These are phyloP conservation scores for Crotalus horridus DNA, from an alignment of 2,113 vertebrate species.

Conservation along the genomic window DNA sequence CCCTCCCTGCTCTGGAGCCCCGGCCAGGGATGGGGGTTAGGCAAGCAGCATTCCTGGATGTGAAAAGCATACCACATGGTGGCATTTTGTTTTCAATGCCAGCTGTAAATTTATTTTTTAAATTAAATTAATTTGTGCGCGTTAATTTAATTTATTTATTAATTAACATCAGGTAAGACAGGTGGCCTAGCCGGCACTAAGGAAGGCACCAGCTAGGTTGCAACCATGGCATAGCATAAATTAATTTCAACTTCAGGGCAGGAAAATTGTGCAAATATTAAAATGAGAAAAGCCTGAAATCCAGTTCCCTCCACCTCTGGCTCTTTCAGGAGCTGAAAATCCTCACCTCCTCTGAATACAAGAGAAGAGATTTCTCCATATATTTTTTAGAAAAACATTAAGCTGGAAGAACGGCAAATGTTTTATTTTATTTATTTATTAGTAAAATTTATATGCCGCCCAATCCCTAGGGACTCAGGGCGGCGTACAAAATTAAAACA, in stretches of 20 bases:
- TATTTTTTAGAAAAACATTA: background rate
- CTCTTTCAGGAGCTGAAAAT: background rate
- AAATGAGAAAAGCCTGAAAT: background rate
- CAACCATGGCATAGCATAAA: background rate
- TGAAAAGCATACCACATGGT: background rate
- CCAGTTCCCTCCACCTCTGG: background rate
- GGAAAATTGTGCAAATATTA: background rate
- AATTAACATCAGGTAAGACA: background rate
- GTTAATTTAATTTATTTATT: background rate
- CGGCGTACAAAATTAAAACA: no score
- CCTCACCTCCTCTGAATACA: background rate
- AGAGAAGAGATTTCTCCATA: background rate
- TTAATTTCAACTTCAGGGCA: background rate
- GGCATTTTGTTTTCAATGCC: background rate
- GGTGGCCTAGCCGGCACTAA: background rate
- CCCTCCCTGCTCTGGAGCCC: no score
- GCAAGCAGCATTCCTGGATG: background rate
- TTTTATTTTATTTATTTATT: background rate
- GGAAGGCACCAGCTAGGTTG: background rate
- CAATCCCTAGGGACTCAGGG: no score
- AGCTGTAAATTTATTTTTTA: background rate
- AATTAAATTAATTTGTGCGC: background rate
- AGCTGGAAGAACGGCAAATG: background rate
- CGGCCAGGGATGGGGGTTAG: no score
- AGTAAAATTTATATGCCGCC: no score